phyloP scores from a whole-genome alignment of 2,888 invertebrate species.

The Palloptera scutellata region DNA sequence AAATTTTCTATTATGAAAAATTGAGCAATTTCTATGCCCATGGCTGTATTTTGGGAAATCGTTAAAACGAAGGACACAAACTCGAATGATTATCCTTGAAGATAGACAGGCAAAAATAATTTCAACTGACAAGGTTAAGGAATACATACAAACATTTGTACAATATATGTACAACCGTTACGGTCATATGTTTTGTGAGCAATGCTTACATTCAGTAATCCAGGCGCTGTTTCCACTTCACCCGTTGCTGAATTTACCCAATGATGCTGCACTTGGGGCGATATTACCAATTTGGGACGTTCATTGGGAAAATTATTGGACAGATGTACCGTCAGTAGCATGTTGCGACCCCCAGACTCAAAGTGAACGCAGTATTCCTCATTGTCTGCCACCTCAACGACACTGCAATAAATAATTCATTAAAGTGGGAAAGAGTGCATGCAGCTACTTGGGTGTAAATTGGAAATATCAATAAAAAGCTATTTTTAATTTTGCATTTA shows the following conservation, averaged over 20 bases:
- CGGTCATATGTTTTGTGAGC: no score
- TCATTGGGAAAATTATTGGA: constrained; percentile 79
- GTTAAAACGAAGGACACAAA: no score
- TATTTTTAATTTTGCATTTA: constrained; percentile 59
- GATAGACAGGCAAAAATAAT: no score
- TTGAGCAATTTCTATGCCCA: no score
- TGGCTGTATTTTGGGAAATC: no score
- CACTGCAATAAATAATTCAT: constrained; percentile 64
- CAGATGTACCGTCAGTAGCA: constrained; percentile 73
- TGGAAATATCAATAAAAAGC: constrained; percentile 1
- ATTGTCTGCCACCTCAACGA: constrained; percentile 75
- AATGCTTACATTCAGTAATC: constrained; percentile 72
- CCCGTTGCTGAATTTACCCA: constrained; percentile 76
- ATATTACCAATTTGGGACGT: constrained; percentile 74
- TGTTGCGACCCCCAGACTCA: constrained; percentile 70
- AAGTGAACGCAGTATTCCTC: constrained; percentile 79
- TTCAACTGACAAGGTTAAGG: no score
- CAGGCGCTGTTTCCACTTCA: constrained; percentile 77
- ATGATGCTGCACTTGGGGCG: constrained; percentile 73
- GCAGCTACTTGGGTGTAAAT: constrained; percentile 8
- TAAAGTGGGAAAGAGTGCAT: background rate
- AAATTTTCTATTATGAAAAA: no score
- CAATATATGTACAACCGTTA: no score
- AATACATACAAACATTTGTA: no score
- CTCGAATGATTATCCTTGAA: no score